Evolutionary conservation across 2,113 vertebrate genomes (phyloP).

Genomic region (Prinia subflava): DNA sequence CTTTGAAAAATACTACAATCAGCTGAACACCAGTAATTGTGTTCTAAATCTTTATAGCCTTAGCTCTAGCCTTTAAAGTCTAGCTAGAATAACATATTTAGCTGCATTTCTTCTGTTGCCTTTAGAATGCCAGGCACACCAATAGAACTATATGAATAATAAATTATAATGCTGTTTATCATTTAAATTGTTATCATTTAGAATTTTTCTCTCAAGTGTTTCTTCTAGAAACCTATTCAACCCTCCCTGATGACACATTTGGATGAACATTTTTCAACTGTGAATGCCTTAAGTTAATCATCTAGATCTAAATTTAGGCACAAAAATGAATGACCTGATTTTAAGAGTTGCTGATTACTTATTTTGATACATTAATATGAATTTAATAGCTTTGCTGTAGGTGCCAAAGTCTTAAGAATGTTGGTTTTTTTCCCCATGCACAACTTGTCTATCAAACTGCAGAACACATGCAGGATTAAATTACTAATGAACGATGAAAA

Average conservation of each 20-base stretch:
- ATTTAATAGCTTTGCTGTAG: slow-evolving; percentile 54
- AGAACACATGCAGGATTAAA: slow-evolving; percentile 32
- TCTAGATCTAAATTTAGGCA: slow-evolving; percentile 54
- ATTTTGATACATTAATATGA: slow-evolving; percentile 31
- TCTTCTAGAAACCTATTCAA: slow-evolving; percentile 45
- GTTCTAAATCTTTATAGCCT: slow-evolving; percentile 32
- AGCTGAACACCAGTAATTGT: slow-evolving; percentile 1
- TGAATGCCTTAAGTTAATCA: slow-evolving; percentile 62
- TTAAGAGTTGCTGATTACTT: slow-evolving; percentile 50
- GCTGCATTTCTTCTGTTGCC: slow-evolving; percentile 16
- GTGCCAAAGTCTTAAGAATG: slow-evolving; percentile 39
- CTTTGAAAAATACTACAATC: neutral
- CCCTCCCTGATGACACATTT: slow-evolving; percentile 47
- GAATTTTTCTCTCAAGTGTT: slow-evolving; percentile 55
- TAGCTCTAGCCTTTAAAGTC: slow-evolving; percentile 27
- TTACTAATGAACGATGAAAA: slow-evolving; percentile 34
- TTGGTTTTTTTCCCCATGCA: neutral
- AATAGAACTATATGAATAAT: slow-evolving; percentile 57
- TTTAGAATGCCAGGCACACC: slow-evolving; percentile 35
- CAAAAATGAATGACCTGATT: slow-evolving; percentile 50
- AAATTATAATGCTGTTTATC: slow-evolving; percentile 55
- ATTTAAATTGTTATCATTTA: slow-evolving; percentile 44
- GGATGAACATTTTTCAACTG: slow-evolving; percentile 52
- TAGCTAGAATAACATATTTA: slow-evolving; percentile 40
- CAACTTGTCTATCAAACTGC: slow-evolving; percentile 41